Evolutionary conservation across 2,888 invertebrate genomes (phyloP).

Genomic region (Gari tellinella): DNA sequence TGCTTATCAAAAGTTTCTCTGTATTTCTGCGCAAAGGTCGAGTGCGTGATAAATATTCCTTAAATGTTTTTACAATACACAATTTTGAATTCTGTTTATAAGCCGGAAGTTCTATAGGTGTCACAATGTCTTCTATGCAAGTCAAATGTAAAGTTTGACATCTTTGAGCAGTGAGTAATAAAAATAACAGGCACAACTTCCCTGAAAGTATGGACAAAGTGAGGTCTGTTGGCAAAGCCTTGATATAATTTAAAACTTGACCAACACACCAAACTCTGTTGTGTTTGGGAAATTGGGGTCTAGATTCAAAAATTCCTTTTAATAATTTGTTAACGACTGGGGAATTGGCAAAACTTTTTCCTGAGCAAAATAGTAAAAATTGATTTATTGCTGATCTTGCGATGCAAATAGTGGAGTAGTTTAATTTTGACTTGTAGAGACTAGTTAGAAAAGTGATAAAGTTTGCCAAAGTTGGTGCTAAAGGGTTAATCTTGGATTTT

Average conservation of each 20-base stretch:
- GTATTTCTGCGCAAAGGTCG: not conserved
- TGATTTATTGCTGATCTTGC: too few species aligned
- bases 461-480: conserved; percentile 3
- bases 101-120: not conserved
- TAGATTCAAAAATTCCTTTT: not conserved
- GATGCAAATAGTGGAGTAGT: conserved; percentile 17
- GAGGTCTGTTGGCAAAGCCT: not conserved
- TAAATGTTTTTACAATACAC: conserved; percentile 4
- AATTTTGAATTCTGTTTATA: not conserved
- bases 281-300: conserved; percentile 1
- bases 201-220: not conserved
- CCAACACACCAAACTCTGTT: not conserved
- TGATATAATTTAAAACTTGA: not conserved
- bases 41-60: conserved; percentile 1
- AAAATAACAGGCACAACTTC: not conserved
- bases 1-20: conserved; percentile 3
- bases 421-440: conserved; percentile 1
- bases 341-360: not conserved
- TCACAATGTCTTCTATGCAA: too few species aligned
- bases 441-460: conserved; percentile 20
- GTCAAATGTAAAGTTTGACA: not conserved
- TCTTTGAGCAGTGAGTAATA: not conserved
- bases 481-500: not conserved
- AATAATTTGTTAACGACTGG: not conserved
- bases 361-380: conserved; percentile 15